A percentile compares a stretch with the other conserved stretches of the same genome.
These are phyloP conservation scores for Gymnothorax javanicus DNA, from an alignment of 2,797 vertebrate genomes.

Conservation along the genomic window DNA sequence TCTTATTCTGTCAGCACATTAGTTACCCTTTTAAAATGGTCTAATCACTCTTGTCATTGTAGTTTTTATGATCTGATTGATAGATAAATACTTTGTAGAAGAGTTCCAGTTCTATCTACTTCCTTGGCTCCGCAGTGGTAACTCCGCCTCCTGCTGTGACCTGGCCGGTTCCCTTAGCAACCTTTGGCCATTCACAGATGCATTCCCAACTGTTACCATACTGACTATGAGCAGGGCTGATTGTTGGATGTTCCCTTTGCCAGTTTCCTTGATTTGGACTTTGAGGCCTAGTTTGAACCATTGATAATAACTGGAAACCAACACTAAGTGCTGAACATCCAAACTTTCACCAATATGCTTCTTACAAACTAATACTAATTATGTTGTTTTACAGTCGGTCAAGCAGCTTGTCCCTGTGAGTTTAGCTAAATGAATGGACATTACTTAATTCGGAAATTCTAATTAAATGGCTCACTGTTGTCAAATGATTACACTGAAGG, in stretches of 20 bases:
- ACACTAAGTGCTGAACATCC: too few relatives aligned
- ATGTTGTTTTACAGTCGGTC: too few relatives aligned
- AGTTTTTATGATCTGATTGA: not conserved
- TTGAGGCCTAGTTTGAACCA: not conserved
- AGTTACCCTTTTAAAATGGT: not conserved
- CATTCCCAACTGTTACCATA: not conserved
- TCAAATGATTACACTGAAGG: not conserved
- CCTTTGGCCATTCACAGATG: not conserved
- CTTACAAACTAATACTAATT: not conserved
- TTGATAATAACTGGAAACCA: too few relatives aligned
- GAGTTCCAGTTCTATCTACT: not conserved
- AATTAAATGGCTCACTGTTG: not conserved
- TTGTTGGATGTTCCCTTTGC: not conserved
- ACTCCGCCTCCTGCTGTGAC: not conserved
- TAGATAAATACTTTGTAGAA: not conserved
- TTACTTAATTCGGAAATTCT: not conserved
- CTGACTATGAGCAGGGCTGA: not conserved
- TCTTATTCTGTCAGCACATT: not conserved
- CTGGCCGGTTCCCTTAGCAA: conserved; percentile 13
- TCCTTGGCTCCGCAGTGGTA: not conserved
- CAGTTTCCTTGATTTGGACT: not conserved
- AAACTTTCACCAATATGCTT: not conserved
- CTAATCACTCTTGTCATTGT: not conserved
- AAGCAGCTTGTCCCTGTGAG: too few relatives aligned
- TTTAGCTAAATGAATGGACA: not conserved